A percentile compares a stretch with the other conserved stretches of the same genome.
phyloP scores from a whole-genome alignment of 2,113 vertebrate species.

The Psophia crepitans region DNA sequence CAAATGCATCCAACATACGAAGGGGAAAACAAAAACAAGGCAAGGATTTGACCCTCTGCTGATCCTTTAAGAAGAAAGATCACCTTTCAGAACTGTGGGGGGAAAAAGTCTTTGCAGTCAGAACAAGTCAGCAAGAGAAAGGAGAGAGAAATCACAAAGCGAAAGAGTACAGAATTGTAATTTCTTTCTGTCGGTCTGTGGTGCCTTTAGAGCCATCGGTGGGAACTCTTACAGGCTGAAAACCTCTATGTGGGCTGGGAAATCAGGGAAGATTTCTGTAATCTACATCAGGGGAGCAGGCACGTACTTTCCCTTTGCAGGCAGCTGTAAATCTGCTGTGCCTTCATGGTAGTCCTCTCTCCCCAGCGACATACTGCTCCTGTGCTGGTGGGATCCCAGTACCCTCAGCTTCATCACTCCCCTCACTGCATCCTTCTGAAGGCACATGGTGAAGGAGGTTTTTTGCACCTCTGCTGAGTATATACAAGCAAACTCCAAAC shows the following conservation, averaged over 20 bases:
- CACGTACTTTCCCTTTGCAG: neutral
- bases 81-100: neutral
- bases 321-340: neutral
- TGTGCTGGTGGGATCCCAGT: neutral
- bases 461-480: neutral
- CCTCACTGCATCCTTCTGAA: neutral
- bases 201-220: neutral
- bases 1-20: neutral
- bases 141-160: neutral
- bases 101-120: neutral
- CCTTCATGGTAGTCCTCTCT: neutral
- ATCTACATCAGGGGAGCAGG: neutral
- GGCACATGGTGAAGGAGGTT: neutral
- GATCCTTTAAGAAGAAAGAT: conserved; percentile 11
- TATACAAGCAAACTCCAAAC: neutral
- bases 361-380: rapidly evolving
- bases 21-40: conserved; percentile 39
- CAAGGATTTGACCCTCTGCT: conserved; percentile 32
- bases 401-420: neutral
- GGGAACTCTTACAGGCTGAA: neutral
- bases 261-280: neutral
- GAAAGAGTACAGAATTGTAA: neutral
- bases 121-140: neutral
- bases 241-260: neutral
- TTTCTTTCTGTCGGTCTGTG: neutral